Evolutionary conservation across 2,888 invertebrate genomes (phyloP).

Genomic region (Pristionchus exspectatus): DNA sequence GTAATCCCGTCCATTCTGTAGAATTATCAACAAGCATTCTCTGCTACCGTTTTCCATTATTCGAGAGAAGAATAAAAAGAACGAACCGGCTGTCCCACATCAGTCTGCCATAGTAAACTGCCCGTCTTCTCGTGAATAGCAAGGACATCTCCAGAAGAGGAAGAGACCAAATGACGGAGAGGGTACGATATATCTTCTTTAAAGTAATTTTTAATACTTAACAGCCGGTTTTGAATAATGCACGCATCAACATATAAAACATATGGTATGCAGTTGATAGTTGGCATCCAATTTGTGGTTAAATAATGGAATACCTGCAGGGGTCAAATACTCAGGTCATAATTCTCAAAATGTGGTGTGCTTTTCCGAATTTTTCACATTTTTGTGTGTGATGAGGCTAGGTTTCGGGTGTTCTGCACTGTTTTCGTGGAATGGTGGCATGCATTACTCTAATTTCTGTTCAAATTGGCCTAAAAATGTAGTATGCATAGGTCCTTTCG

Average conservation of each 20-base stretch:
- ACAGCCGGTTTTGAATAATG: neutral
- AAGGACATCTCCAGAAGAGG: slow-evolving; percentile 72
- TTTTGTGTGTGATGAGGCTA: no score
- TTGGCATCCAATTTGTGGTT: neutral
- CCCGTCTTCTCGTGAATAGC: slow-evolving; percentile 72
- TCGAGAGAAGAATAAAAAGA: neutral
- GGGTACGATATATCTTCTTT: slow-evolving; percentile 73
- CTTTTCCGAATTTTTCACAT: no score
- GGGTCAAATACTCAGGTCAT: no score
- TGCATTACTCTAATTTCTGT: no score
- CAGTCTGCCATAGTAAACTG: slow-evolving; percentile 87
- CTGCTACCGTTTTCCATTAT: neutral
- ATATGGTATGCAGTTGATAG: neutral
- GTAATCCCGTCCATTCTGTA: neutral
- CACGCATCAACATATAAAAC: neutral
- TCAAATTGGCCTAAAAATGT: no score
- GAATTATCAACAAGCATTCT: neutral
- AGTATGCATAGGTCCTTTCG: no score
- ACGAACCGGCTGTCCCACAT: slow-evolving; percentile 86
- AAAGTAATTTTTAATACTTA: slow-evolving; percentile 54
- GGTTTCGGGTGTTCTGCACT: no score
- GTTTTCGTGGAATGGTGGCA: no score
- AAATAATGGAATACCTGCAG: slow-evolving; percentile 82
- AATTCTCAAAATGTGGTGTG: no score
- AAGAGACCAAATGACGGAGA: slow-evolving; percentile 80